These are phyloP conservation scores for Sylvia atricapilla DNA, from an alignment of 2,113 vertebrate genomes.

Conservation along the genomic window DNA sequence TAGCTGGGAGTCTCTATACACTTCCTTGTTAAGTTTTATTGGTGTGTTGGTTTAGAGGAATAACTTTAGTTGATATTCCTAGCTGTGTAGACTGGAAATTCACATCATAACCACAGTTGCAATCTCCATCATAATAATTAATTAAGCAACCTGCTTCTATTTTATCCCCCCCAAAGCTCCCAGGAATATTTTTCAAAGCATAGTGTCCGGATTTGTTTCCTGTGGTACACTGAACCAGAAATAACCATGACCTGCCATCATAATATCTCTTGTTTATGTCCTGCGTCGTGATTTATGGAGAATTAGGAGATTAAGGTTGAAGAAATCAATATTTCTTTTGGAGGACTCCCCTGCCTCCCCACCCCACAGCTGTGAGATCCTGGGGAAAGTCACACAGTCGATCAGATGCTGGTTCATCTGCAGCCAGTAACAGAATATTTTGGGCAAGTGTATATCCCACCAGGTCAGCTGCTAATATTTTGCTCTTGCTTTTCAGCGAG, in stretches of 20 bases:
- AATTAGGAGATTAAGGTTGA: not conserved
- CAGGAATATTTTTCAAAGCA: not conserved
- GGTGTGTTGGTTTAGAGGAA: not conserved
- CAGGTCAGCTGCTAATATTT: conserved; percentile 68
- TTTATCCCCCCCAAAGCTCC: not conserved
- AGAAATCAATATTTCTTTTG: conserved; percentile 33
- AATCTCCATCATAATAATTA: not conserved
- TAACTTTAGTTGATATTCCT: not conserved
- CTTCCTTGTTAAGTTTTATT: not conserved
- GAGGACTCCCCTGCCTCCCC: not conserved
- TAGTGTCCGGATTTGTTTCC: not conserved
- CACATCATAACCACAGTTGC: not conserved
- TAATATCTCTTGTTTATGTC: not conserved
- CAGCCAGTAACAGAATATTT: conserved; percentile 58
- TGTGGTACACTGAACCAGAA: not conserved
- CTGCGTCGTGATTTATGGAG: not conserved
- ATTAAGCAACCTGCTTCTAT: not conserved
- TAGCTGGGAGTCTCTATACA: not conserved
- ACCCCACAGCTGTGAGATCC: not conserved
- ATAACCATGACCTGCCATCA: not conserved
- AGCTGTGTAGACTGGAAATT: not conserved
- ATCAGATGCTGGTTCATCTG: conserved; percentile 43
- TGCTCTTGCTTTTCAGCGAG: conserved; percentile 54
- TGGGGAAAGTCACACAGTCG: conserved; percentile 44
- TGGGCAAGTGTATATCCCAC: conserved; percentile 41